Conservation (phyloP, 2,888 invertebrate species). For the Coelopa pilipes region DNA sequence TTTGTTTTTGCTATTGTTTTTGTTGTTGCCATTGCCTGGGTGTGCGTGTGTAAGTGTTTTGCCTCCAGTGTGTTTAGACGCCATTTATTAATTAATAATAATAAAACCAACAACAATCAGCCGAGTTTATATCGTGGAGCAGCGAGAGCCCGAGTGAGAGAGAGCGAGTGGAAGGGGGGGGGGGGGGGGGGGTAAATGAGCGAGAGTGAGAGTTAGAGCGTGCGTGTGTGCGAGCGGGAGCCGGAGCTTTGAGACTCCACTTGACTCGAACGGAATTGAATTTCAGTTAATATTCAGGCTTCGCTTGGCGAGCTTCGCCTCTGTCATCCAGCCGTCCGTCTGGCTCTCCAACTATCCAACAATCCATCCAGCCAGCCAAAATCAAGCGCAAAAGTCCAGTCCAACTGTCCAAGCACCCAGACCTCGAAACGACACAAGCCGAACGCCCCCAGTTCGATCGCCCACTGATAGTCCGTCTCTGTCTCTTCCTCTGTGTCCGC, state of each 20-base stretch:
- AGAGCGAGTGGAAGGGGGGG: too few relatives aligned
- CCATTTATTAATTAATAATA: slow-evolving; percentile 43
- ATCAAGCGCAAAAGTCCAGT: background rate
- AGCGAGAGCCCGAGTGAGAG: background rate
- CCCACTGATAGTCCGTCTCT: background rate
- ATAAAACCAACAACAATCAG: slow-evolving; percentile 26
- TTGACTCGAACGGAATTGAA: slow-evolving; percentile 23
- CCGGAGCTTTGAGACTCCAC: background rate
- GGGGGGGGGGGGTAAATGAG: background rate
- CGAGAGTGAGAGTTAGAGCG: background rate
- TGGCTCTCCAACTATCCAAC: too few relatives aligned
- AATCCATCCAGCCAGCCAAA: background rate
- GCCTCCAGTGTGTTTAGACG: slow-evolving; percentile 18
- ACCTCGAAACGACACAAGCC: too few relatives aligned
- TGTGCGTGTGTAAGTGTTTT: slow-evolving; percentile 30
- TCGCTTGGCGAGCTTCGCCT: slow-evolving; percentile 16
- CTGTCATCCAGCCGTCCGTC: background rate
- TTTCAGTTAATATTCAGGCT: slow-evolving; percentile 31
- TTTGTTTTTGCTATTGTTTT: slow-evolving; percentile 19
- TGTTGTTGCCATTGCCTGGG: background rate
- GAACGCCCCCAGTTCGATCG: too few relatives aligned
- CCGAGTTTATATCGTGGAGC: slow-evolving; percentile 26
- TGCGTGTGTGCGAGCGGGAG: too few relatives aligned
- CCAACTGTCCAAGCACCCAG: too few relatives aligned
- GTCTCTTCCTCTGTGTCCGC: slow-evolving; percentile 2